These are phyloP conservation scores for Pandemis corylana DNA, from an alignment of 2,888 invertebrate genomes.

Conservation along the genomic window DNA sequence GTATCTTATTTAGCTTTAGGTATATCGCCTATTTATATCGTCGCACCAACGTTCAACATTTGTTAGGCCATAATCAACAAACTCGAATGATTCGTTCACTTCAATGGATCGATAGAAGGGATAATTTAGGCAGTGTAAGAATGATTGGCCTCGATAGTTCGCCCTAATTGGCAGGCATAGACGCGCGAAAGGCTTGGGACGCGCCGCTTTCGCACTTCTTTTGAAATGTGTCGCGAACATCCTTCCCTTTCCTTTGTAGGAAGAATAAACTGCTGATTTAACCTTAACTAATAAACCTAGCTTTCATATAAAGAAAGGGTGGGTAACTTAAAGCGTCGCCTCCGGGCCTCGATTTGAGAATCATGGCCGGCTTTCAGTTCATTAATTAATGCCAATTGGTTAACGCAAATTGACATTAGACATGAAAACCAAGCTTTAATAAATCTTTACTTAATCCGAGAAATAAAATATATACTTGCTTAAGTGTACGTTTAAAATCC, in stretches of 20 bases:
- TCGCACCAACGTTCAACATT: background rate
- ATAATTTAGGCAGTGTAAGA: slow-evolving; percentile 19
- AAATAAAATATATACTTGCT: background rate
- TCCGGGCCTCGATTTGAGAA: slow-evolving; percentile 1
- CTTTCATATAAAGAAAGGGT: background rate
- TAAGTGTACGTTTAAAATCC: too few species aligned
- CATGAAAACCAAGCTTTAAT: background rate
- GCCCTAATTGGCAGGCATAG: slow-evolving; percentile 21
- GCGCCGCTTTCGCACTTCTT: slow-evolving; percentile 25
- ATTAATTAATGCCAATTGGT: slow-evolving; percentile 8
- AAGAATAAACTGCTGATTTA: slow-evolving; percentile 24
- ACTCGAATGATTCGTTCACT: background rate
- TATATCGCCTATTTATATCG: too few species aligned
- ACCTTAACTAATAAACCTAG: slow-evolving; percentile 3
- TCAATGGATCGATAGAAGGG: slow-evolving; percentile 1
- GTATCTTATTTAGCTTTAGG: too few species aligned
- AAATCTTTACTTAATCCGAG: too few species aligned
- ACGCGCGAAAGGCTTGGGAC: slow-evolving; percentile 14
- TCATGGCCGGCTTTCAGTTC: background rate
- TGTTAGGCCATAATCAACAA: background rate
- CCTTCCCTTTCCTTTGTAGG: slow-evolving; percentile 1
- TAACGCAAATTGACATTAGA: slow-evolving; percentile 8
- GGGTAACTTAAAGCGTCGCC: background rate
- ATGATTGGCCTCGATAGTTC: slow-evolving; percentile 27
- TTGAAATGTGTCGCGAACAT: slow-evolving; percentile 11